Percentiles rank a stretch among this genome's conserved stretches.
Conservation (phyloP, 2,113 vertebrate species). For the Odocoileus hemionus region DNA sequence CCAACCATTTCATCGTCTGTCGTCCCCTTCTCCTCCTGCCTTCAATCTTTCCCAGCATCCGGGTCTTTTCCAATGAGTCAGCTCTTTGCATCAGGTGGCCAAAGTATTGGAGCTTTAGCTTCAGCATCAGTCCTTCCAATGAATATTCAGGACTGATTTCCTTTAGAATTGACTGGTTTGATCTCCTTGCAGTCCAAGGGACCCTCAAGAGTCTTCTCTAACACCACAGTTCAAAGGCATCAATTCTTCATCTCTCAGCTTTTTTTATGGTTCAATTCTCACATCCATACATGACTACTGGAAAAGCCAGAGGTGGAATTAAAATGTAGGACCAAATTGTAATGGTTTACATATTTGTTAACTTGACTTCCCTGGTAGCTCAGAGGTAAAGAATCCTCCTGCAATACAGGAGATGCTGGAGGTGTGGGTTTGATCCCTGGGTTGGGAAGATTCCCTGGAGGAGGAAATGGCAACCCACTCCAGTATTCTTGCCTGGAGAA, state of each 20-base stretch:
- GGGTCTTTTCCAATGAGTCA: neutral
- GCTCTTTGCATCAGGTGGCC: neutral
- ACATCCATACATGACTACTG: neutral
- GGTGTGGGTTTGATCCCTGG: neutral
- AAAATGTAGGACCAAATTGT: neutral
- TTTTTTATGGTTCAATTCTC: neutral
- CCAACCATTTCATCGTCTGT: neutral
- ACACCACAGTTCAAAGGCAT: neutral
- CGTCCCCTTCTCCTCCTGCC: neutral
- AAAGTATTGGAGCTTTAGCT: neutral
- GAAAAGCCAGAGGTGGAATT: neutral
- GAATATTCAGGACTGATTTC: neutral
- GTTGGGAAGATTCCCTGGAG: neutral
- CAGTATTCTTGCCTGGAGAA: neutral
- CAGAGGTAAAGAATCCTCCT: neutral
- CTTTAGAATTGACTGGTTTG: neutral
- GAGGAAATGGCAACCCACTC: neutral
- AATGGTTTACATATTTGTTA: neutral
- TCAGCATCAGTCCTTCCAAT: neutral
- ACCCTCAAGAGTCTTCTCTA: neutral
- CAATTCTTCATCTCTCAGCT: neutral
- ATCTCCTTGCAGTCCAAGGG: neutral
- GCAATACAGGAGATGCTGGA: neutral
- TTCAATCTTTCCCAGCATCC: neutral
- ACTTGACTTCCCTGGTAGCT: neutral